These are phyloP conservation scores for Trialeurodes vaporariorum DNA, from an alignment of 1,140 invertebrate genomes.

Conservation along the genomic window DNA sequence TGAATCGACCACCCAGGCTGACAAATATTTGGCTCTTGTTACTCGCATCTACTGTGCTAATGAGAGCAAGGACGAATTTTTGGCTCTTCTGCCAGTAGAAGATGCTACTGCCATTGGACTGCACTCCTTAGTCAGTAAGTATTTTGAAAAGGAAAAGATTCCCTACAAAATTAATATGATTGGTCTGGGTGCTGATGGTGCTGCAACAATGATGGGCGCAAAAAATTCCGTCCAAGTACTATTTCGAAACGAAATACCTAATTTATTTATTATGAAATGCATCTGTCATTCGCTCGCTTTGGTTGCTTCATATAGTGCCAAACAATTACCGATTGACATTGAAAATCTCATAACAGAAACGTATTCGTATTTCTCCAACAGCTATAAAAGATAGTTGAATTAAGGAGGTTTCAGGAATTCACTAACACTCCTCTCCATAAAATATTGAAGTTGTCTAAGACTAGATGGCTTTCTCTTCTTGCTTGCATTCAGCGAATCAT, in stretches of 20 bases:
- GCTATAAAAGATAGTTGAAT: neutral
- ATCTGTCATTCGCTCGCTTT: slow-evolving; percentile 32
- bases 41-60: neutral
- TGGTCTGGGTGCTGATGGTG: slow-evolving; percentile 33
- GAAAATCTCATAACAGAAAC: neutral
- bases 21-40: neutral
- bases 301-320: slow-evolving; percentile 27
- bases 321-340: neutral
- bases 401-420: neutral
- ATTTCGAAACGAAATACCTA: slow-evolving; percentile 28
- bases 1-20: neutral
- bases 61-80: neutral
- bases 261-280: slow-evolving; percentile 30
- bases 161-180: slow-evolving; percentile 33
- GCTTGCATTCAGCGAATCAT: neutral
- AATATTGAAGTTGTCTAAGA: slow-evolving; percentile 6
- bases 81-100: neutral
- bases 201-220: slow-evolving; percentile 24
- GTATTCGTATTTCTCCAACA: neutral
- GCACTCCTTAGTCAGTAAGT: slow-evolving; percentile 13
- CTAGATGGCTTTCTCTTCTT: slow-evolving; percentile 8
- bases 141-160: slow-evolving; percentile 29
- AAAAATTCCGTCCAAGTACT: slow-evolving; percentile 24
- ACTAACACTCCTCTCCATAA: slow-evolving; percentile 1
- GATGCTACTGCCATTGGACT: neutral